These are phyloP conservation scores for Drosophila ohnishii DNA, from an alignment of 1,140 invertebrate species.

Conservation along the genomic window DNA sequence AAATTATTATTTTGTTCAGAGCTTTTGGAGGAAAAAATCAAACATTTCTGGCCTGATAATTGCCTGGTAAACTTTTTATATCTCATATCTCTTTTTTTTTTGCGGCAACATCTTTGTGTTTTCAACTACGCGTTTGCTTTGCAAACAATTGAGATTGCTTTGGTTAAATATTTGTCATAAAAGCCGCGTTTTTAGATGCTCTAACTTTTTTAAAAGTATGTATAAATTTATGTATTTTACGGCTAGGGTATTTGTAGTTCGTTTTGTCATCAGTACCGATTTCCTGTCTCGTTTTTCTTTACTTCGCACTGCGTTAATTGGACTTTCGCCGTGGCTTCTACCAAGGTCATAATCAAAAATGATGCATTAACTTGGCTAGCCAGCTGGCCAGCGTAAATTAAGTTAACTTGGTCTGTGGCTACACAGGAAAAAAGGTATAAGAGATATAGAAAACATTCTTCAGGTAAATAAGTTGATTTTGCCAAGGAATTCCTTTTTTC, in stretches of 20 bases:
- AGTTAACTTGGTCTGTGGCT: conserved; percentile 10
- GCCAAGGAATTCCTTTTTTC: neutral
- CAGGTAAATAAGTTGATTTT: neutral
- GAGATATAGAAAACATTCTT: neutral
- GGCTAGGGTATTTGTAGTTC: conserved; percentile 11
- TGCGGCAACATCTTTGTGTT: conserved; percentile 35
- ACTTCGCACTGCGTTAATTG: conserved; percentile 53
- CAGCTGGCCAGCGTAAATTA: conserved; percentile 20
- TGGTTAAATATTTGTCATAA: conserved; percentile 3
- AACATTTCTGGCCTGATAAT: conserved; percentile 20
- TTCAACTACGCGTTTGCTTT: conserved; percentile 26
- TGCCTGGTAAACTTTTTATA: conserved; percentile 47
- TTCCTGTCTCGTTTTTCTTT: conserved; percentile 20
- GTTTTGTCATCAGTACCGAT: neutral
- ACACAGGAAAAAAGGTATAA: conserved; percentile 11
- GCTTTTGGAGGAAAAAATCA: conserved; percentile 6
- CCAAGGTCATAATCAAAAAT: conserved; percentile 55
- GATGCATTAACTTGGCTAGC: conserved; percentile 33
- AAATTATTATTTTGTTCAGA: conserved; percentile 22
- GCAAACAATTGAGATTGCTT: conserved; percentile 39
- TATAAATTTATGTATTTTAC: neutral
- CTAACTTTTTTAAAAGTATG: conserved; percentile 7
- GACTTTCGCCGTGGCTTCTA: conserved; percentile 23
- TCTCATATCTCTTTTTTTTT: conserved; percentile 33
- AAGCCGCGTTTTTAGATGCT: neutral